Percentiles rank a stretch among this genome's conserved stretches.
These are phyloP conservation scores for Urocyon cinereoargenteus DNA, from an alignment of 2,797 vertebrate species.

Conservation along the genomic window DNA sequence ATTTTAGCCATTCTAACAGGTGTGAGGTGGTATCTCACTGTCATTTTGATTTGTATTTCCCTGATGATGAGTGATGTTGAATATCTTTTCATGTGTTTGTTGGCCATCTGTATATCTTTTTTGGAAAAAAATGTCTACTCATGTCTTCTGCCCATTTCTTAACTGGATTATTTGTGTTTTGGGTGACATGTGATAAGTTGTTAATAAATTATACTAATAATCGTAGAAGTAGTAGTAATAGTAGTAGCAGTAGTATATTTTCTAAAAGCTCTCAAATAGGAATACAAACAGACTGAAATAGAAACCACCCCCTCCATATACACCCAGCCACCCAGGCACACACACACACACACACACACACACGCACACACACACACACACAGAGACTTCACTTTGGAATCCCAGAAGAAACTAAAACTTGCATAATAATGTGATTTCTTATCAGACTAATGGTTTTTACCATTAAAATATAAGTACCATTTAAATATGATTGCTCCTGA, in stretches of 20 bases:
- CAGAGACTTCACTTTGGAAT: neutral
- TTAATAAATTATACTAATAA: neutral
- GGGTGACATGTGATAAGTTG: neutral
- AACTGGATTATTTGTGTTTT: neutral
- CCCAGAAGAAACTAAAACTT: constrained; percentile 9
- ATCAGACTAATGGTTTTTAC: neutral
- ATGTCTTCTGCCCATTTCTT: neutral
- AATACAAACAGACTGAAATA: neutral
- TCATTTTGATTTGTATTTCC: too few species aligned
- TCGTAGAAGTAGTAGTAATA: neutral
- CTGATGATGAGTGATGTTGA: neutral
- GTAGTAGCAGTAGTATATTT: neutral
- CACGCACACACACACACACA: neutral
- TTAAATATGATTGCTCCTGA: constrained; percentile 4
- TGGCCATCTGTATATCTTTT: neutral
- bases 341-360: neutral
- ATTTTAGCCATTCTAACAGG: too few species aligned
- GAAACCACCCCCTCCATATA: neutral
- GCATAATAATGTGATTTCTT: constrained; percentile 2
- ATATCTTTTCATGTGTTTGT: neutral
- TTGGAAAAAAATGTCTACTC: neutral
- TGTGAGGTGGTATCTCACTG: too few species aligned
- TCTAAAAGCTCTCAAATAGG: neutral
- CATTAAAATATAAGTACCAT: neutral
- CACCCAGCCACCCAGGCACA: neutral